These are phyloP conservation scores for Ranitomeya imitator DNA, from an alignment of 2,113 vertebrate species.

Conservation along the genomic window DNA sequence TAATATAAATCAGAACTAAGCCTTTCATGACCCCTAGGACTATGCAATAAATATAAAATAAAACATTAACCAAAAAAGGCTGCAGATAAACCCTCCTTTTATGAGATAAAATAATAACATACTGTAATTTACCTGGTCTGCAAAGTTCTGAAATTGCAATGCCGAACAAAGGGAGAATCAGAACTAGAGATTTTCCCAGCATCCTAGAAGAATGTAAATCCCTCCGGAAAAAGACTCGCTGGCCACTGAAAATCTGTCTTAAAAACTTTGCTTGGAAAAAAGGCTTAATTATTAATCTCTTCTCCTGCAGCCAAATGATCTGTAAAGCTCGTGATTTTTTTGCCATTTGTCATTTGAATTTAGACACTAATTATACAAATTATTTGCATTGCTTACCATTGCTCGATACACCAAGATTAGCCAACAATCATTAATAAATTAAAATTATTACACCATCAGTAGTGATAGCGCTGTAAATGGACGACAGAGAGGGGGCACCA, in stretches of 20 bases:
- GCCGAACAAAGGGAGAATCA: slow-evolving; percentile 65
- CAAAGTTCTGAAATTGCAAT: slow-evolving; percentile 69
- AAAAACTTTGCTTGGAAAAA: slow-evolving; percentile 70
- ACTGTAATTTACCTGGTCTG: slow-evolving; percentile 71
- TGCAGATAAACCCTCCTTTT: background rate
- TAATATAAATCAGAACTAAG: too few relatives aligned
- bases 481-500: too few relatives aligned
- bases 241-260: slow-evolving; percentile 64
- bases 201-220: slow-evolving; percentile 69
- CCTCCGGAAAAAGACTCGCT: slow-evolving; percentile 61
- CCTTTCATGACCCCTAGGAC: too few relatives aligned
- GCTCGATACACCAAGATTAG: background rate
- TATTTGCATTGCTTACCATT: slow-evolving; percentile 8
- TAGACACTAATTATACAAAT: slow-evolving; percentile 29
- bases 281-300: slow-evolving; percentile 76
- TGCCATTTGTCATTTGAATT: slow-evolving; percentile 60
- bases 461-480: too few relatives aligned
- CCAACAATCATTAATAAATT: background rate
- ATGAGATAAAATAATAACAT: background rate
- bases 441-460: too few relatives aligned
- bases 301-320: slow-evolving; percentile 64
- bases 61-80: background rate
- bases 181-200: slow-evolving; percentile 67
- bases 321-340: slow-evolving; percentile 60
- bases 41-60: background rate